A percentile compares a stretch with the other conserved stretches of the same genome.
Conservation (phyloP, 2,888 invertebrate genomes). For the Mylabris sibirica region DNA sequence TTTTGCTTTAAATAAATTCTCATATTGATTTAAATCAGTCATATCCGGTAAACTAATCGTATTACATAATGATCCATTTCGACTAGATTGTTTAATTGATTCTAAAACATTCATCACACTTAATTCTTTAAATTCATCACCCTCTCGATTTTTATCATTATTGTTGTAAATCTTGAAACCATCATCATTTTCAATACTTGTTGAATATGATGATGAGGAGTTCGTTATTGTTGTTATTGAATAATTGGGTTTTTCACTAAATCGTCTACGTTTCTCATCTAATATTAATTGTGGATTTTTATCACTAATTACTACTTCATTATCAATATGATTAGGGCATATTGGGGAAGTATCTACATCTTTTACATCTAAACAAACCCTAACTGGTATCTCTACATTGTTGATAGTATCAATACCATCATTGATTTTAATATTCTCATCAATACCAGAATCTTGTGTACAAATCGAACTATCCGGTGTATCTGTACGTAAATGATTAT, state of each 20-base stretch:
- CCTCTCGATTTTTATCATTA: constrained; percentile 11
- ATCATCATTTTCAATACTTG: constrained; percentile 34
- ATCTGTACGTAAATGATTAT: constrained; percentile 13
- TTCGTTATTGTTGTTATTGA: constrained; percentile 28
- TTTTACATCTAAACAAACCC: constrained; percentile 18
- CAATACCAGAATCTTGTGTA: constrained; percentile 16
- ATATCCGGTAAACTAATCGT: constrained; percentile 44
- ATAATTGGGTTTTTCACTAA: constrained; percentile 29
- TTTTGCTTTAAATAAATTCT: constrained; percentile 36
- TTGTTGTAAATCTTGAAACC: constrained; percentile 16
- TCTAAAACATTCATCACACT: constrained; percentile 39
- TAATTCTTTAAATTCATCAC: constrained; percentile 26
- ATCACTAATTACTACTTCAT: constrained; percentile 43
- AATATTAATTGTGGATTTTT: constrained; percentile 27
- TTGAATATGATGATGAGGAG: constrained; percentile 38
- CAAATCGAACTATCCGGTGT: constrained; percentile 15
- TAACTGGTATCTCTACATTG: constrained; percentile 14
- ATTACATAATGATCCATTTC: constrained; percentile 25
- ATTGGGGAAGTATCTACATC: constrained; percentile 49
- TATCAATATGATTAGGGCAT: constrained; percentile 49
- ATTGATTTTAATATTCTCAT: constrained; percentile 15
- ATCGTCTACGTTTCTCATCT: constrained; percentile 42
- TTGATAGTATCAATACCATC: constrained; percentile 8
- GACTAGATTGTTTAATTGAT: constrained; percentile 33
- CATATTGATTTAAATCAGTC: constrained; percentile 22